A percentile compares a stretch with the other conserved stretches of the same genome.
These are phyloP conservation scores for Drosophila colorata DNA, from an alignment of 2,888 invertebrate genomes.

Conservation along the genomic window DNA sequence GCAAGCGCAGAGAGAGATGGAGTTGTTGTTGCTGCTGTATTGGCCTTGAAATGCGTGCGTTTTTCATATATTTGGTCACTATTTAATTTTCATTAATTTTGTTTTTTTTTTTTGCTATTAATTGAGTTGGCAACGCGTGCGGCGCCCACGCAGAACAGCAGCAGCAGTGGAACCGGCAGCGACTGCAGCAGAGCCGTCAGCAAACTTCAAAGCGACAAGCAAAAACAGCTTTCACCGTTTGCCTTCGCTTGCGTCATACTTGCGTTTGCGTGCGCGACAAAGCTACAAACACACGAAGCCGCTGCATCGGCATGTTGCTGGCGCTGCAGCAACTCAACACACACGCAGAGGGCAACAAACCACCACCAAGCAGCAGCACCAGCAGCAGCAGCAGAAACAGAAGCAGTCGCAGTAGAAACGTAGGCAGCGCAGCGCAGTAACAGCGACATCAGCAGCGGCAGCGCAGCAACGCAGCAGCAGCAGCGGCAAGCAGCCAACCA, in stretches of 20 bases:
- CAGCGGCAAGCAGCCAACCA: slow-evolving; percentile 40
- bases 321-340: slow-evolving; percentile 47
- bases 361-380: slow-evolving; percentile 37
- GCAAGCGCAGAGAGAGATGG: slow-evolving; percentile 19
- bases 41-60: slow-evolving; percentile 69
- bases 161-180: slow-evolving; percentile 9
- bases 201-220: slow-evolving; percentile 47
- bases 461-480: slow-evolving; percentile 19
- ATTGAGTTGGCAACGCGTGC: slow-evolving; percentile 76
- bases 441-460: slow-evolving; percentile 4
- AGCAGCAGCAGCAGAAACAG: slow-evolving; percentile 19
- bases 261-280: slow-evolving; percentile 65
- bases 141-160: slow-evolving; percentile 69
- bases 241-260: slow-evolving; percentile 70
- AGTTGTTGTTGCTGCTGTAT: slow-evolving; percentile 34
- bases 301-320: slow-evolving; percentile 64
- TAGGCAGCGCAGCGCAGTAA: slow-evolving; percentile 8
- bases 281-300: slow-evolving; percentile 56
- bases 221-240: slow-evolving; percentile 73
- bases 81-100: slow-evolving; percentile 73
- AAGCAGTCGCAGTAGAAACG: slow-evolving; percentile 14
- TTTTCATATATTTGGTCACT: slow-evolving; percentile 45
- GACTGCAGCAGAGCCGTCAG: slow-evolving; percentile 29
- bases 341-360: slow-evolving; percentile 61
- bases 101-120: slow-evolving; percentile 57